These are phyloP conservation scores for Pongo abelii DNA, from an alignment of 2,113 vertebrate genomes.

Conservation along the genomic window DNA sequence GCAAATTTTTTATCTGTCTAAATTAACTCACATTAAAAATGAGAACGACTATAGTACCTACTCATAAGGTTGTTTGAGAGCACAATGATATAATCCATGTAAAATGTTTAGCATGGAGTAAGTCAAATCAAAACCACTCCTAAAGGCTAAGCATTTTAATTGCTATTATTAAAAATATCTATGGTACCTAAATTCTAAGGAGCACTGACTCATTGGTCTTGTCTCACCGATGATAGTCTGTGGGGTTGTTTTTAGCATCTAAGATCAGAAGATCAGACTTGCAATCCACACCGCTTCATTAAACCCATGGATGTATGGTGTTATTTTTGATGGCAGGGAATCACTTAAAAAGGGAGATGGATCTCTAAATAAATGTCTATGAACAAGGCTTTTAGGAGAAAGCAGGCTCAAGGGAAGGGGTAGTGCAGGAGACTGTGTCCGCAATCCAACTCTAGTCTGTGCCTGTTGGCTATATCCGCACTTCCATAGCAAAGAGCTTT, in stretches of 20 bases:
- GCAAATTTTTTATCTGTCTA: neutral
- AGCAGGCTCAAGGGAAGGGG: neutral
- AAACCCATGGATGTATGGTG: neutral
- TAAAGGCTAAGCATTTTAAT: neutral
- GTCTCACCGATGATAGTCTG: neutral
- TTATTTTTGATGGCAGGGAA: neutral
- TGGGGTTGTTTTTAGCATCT: neutral
- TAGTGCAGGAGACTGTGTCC: accelerated
- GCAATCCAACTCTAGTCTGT: accelerated
- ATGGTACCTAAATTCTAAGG: neutral
- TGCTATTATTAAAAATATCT: neutral
- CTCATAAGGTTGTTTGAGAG: neutral
- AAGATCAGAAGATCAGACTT: neutral
- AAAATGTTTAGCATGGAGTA: neutral
- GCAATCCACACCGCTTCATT: neutral
- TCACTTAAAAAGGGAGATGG: neutral
- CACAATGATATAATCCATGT: neutral
- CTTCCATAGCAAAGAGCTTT: neutral
- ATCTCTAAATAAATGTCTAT: neutral
- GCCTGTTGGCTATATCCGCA: neutral
- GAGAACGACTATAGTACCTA: neutral
- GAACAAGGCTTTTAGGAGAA: neutral
- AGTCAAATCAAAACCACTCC: neutral
- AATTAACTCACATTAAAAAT: neutral
- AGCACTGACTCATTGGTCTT: neutral